Evolutionary conservation across 2,113 vertebrate genomes (phyloP).

Genomic region (Leucoraja erinaceus): DNA sequence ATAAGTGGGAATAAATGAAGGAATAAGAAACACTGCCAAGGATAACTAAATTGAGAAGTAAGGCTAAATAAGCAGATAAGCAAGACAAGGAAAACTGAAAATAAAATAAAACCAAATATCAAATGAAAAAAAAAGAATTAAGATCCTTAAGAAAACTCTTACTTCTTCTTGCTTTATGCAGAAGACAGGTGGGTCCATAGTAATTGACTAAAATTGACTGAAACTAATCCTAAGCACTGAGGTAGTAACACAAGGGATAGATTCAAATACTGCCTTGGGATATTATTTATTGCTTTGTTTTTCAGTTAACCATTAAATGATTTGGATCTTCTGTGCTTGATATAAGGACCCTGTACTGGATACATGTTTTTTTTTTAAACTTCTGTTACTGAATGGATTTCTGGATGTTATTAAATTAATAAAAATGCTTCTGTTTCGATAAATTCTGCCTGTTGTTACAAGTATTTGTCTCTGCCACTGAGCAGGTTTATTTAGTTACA

Average conservation of each 20-base stretch:
- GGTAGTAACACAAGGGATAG: background rate
- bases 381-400: background rate
- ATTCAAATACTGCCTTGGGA: background rate
- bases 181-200: background rate
- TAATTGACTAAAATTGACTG: background rate
- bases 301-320: background rate
- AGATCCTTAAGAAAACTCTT: background rate
- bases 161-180: background rate
- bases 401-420: background rate
- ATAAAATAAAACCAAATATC: background rate
- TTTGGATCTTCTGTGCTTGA: background rate
- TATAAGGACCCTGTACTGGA: background rate
- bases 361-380: background rate
- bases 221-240: background rate
- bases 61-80: background rate
- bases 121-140: background rate
- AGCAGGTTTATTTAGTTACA: background rate
- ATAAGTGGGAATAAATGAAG: background rate
- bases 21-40: background rate
- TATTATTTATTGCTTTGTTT: conserved; percentile 16
- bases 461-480: background rate
- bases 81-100: background rate
- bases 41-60: background rate
- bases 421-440: background rate
- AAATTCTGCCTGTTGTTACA: background rate